Conservation (phyloP, 2,113 vertebrate species). For the Corydoras sp. region DNA sequence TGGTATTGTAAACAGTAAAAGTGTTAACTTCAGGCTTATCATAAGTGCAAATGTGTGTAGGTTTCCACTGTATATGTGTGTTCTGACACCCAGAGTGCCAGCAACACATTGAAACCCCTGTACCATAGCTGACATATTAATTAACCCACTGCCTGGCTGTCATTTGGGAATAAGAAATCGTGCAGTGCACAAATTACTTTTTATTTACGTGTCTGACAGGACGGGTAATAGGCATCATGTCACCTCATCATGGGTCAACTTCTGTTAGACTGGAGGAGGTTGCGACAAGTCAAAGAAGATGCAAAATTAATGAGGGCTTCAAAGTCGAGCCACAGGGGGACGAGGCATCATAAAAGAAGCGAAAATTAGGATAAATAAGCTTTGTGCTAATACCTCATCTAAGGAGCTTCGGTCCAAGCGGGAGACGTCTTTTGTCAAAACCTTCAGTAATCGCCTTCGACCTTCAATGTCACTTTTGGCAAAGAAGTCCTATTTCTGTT, state of each 20-base stretch:
- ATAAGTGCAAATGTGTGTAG: no score
- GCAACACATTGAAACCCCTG: slow-evolving; percentile 23
- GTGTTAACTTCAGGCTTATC: no score
- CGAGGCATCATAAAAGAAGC: slow-evolving; percentile 69
- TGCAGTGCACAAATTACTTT: slow-evolving; percentile 45
- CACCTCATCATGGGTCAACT: slow-evolving; percentile 41
- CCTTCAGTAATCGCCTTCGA: slow-evolving; percentile 75
- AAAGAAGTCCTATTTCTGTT: slow-evolving; percentile 17
- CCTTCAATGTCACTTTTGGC: slow-evolving; percentile 68
- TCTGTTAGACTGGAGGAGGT: slow-evolving; percentile 29
- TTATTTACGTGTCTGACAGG: slow-evolving; percentile 69
- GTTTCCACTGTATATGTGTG: no score
- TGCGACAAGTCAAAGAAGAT: slow-evolving; percentile 73
- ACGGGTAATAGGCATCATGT: slow-evolving; percentile 70
- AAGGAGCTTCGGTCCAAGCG: slow-evolving; percentile 75
- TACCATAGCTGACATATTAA: slow-evolving; percentile 85
- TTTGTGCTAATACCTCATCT: slow-evolving; percentile 88
- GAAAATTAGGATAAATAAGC: slow-evolving; percentile 92
- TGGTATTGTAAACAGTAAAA: no score
- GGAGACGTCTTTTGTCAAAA: slow-evolving; percentile 67
- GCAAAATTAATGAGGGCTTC: slow-evolving; percentile 95
- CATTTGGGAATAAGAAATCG: slow-evolving; percentile 46
- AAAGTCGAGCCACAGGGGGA: slow-evolving; percentile 80
- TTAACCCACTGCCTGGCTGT: slow-evolving; percentile 81
- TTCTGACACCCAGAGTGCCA: slow-evolving; percentile 9